A percentile compares a stretch with the other conserved stretches of the same genome.
phyloP scores from a whole-genome alignment of 2,888 invertebrate genomes.

The Acanthosepion lycidas region DNA sequence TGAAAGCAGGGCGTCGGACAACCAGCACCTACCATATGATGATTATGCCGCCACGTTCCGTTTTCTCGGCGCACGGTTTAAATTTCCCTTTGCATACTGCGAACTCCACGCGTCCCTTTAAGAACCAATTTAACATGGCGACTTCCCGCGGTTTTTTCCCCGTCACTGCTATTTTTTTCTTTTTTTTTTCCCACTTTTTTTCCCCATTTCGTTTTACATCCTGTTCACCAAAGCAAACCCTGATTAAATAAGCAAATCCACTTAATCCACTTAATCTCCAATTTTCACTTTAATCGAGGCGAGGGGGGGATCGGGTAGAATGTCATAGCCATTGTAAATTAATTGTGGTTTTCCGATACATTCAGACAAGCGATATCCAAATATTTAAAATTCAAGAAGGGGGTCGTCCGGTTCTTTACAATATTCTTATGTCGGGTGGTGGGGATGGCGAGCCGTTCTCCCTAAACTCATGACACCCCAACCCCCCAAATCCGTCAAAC shows the following conservation, averaged over 20 bases:
- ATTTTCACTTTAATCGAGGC: conserved; percentile 33
- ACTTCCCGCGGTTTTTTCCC: background rate
- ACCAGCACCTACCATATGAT: background rate
- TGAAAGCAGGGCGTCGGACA: background rate
- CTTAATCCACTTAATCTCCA: conserved; percentile 23
- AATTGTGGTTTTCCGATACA: conserved; percentile 42
- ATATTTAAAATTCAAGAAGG: conserved; percentile 43
- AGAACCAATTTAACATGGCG: conserved; percentile 44
- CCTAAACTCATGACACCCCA: background rate
- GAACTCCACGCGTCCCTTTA: conserved; percentile 36
- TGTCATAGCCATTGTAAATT: conserved; percentile 33
- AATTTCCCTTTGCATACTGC: conserved; percentile 15
- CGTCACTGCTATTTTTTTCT: background rate
- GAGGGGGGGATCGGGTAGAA: background rate
- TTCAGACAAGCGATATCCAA: conserved; percentile 38
- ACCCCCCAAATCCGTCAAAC: background rate
- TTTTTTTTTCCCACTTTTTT: background rate
- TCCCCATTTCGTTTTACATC: background rate
- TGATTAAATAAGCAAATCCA: conserved; percentile 40
- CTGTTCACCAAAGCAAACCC: background rate
- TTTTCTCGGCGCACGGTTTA: background rate
- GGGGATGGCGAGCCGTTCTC: no score
- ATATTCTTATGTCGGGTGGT: background rate
- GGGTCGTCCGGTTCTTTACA: background rate
- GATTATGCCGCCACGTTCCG: background rate